Percentiles rank a stretch among this genome's conserved stretches.
Conservation (phyloP, 2,888 invertebrate genomes). For the Tuta absoluta region DNA sequence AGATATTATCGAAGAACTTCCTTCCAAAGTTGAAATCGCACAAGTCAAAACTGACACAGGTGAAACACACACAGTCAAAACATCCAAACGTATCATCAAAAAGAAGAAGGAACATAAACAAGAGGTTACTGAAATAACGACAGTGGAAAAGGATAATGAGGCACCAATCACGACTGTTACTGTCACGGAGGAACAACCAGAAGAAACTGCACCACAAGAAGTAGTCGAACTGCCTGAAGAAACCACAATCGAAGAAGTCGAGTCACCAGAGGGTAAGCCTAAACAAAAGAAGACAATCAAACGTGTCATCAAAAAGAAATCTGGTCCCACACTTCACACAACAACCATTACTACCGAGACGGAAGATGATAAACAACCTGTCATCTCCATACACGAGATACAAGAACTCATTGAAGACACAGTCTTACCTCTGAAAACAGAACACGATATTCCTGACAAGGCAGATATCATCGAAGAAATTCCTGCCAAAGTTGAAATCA, state of each 20-base stretch:
- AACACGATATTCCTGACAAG: conserved; percentile 36
- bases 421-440: conserved; percentile 38
- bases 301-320: conserved; percentile 45
- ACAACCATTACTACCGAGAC: conserved; percentile 41
- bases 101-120: conserved; percentile 55
- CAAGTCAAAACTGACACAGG: conserved; percentile 36
- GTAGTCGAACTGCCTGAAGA: conserved; percentile 43
- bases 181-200: conserved; percentile 31
- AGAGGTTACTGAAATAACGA: conserved; percentile 66
- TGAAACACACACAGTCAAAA: conserved; percentile 34
- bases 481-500: conserved; percentile 36
- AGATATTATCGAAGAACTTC: conserved; percentile 49
- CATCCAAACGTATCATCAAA: conserved; percentile 42
- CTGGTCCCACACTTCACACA: conserved; percentile 37
- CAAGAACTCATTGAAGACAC: conserved; percentile 45
- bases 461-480: conserved; percentile 43
- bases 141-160: conserved; percentile 62
- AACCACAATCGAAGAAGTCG: conserved; percentile 32
- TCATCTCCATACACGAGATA: conserved; percentile 39
- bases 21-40: conserved; percentile 33
- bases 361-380: conserved; percentile 44
- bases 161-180: conserved; percentile 45
- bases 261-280: conserved; percentile 42
- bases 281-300: conserved; percentile 50
- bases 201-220: conserved; percentile 45